phyloP scores from a whole-genome alignment of 2,113 vertebrate species.

The Pangasianodon hypophthalmus region DNA sequence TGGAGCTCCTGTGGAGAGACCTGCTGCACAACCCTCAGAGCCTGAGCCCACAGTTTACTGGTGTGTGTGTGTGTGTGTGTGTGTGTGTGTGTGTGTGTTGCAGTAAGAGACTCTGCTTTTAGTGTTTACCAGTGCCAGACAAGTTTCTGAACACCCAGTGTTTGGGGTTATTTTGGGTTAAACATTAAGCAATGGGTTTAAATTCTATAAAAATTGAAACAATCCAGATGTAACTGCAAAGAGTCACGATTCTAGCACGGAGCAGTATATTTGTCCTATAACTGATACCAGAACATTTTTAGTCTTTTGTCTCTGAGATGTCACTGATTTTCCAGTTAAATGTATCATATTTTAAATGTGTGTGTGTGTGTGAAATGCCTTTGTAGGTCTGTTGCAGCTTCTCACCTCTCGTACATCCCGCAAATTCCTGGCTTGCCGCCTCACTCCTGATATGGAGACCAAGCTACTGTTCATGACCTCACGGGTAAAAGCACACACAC shows the following conservation, averaged over 20 bases:
- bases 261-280: background rate
- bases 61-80: conserved; percentile 62
- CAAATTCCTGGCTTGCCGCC: conserved; percentile 93
- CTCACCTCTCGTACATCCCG: conserved; percentile 91
- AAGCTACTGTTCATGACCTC: conserved; percentile 99
- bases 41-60: conserved; percentile 91
- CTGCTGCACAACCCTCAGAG: conserved; percentile 90
- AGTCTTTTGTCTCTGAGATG: background rate
- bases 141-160: background rate
- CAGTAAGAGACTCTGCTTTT: background rate
- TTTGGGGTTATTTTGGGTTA: background rate
- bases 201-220: background rate
- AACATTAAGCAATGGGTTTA: background rate
- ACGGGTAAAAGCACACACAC: conserved; percentile 71
- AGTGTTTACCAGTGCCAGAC: background rate
- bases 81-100: conserved; percentile 9
- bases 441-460: conserved; percentile 97
- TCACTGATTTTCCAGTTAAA: background rate
- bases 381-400: conserved; percentile 88
- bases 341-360: background rate
- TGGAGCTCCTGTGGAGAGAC: conserved; percentile 93
- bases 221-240: background rate
- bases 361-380: conserved; percentile 51
- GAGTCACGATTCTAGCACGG: background rate
- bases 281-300: background rate